A percentile compares a stretch with the other conserved stretches of the same genome.
phyloP scores from a whole-genome alignment of 2,888 invertebrate species.

The Oxyteleia sp. region DNA sequence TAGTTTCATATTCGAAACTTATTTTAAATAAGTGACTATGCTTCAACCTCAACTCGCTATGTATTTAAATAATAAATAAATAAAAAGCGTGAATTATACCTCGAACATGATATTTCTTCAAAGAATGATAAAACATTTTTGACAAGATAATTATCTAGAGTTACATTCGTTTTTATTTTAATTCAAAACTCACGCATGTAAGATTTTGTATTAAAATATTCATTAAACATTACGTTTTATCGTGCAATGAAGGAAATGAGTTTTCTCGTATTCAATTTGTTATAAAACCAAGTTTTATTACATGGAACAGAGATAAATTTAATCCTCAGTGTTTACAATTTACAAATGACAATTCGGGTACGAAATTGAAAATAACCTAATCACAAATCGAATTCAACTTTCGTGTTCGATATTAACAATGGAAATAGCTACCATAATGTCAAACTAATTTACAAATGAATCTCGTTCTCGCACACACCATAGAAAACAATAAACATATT shows the following conservation, averaged over 20 bases:
- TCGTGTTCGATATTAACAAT: slow-evolving; percentile 1
- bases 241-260: slow-evolving; percentile 14
- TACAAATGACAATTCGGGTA: slow-evolving; percentile 36
- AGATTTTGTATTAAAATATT: too few species aligned
- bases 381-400: slow-evolving; percentile 1
- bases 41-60: slow-evolving; percentile 38
- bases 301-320: slow-evolving; percentile 16
- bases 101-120: slow-evolving; percentile 25
- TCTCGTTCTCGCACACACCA: slow-evolving; percentile 4
- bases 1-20: slow-evolving; percentile 56
- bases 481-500: slow-evolving; percentile 17
- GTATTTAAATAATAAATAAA: slow-evolving; percentile 61
- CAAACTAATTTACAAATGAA: neutral
- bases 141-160: neutral
- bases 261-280: slow-evolving; percentile 13
- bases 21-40: slow-evolving; percentile 61
- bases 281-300: slow-evolving; percentile 22
- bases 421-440: slow-evolving; percentile 9
- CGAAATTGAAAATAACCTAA: slow-evolving; percentile 9
- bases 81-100: slow-evolving; percentile 55
- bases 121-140: slow-evolving; percentile 17
- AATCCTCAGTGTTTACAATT: slow-evolving; percentile 32
- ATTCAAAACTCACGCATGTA: neutral
- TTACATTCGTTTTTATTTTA: neutral
- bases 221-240: slow-evolving; percentile 3